Evolutionary conservation across 2,888 invertebrate species (phyloP).

Genomic region (Drosophila ochracea): DNA sequence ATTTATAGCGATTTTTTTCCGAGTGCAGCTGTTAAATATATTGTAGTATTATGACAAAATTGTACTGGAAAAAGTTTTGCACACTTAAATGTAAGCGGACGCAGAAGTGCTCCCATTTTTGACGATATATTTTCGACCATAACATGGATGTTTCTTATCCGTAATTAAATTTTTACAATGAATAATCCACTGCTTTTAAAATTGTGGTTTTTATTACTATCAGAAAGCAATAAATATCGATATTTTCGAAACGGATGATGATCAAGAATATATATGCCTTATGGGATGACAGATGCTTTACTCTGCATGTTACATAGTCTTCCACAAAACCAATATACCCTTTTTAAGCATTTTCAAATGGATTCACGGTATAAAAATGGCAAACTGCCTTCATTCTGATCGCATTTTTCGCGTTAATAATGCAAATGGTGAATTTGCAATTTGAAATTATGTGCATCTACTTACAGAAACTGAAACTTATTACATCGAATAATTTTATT

Average conservation of each 20-base stretch:
- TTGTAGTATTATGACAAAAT: neutral
- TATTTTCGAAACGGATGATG: neutral
- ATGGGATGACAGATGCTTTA: neutral
- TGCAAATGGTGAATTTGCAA: conserved; percentile 5
- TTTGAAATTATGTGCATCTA: conserved; percentile 8
- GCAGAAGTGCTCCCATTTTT: neutral
- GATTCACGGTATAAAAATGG: neutral
- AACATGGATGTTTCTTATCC: neutral
- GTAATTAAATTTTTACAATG: neutral
- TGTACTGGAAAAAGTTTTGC: neutral
- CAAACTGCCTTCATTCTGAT: neutral
- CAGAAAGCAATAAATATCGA: neutral
- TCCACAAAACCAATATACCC: neutral
- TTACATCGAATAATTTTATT: conserved; percentile 13
- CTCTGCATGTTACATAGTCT: neutral
- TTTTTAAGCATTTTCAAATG: neutral
- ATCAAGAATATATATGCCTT: neutral
- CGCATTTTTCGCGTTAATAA: neutral
- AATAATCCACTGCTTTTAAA: neutral
- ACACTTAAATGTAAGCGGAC: neutral
- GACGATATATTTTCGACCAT: neutral
- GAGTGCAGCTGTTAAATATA: neutral
- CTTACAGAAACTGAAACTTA: neutral
- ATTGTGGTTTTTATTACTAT: neutral
- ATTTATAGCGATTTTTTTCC: neutral